Percentiles rank a stretch among this genome's conserved stretches.
These are phyloP conservation scores for Trichosurus vulpecula DNA, from an alignment of 2,797 vertebrate genomes.

Conservation along the genomic window DNA sequence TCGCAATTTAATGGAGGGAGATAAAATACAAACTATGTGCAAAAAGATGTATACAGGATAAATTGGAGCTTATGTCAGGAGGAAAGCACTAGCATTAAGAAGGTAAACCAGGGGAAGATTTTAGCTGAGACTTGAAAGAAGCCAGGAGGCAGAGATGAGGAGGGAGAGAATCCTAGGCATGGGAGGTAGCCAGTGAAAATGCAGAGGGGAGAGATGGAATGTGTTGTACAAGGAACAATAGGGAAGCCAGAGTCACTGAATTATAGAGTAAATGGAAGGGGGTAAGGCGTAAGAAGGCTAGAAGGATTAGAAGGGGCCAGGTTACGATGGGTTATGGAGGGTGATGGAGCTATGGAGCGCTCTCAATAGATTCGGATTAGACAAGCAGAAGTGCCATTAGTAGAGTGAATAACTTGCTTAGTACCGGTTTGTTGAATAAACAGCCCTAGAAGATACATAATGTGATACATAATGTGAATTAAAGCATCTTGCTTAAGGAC, in stretches of 20 bases:
- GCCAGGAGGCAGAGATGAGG: not conserved
- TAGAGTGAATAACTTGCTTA: not conserved
- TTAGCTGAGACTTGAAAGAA: not conserved
- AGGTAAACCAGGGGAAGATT: not conserved
- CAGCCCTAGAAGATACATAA: not conserved
- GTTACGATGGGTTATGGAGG: not conserved
- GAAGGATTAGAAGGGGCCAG: not conserved
- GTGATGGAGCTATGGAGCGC: constrained; percentile 8
- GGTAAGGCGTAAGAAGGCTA: not conserved
- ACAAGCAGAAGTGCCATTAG: not conserved
- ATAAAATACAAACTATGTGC: not conserved
- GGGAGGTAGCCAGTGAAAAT: not conserved
- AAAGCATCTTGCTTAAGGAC: not conserved
- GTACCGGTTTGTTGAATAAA: not conserved
- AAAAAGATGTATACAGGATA: not conserved
- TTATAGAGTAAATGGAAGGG: not conserved
- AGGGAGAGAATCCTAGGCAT: not conserved
- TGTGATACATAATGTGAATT: not conserved
- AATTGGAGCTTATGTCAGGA: not conserved
- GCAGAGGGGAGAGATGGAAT: not conserved
- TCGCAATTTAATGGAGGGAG: not conserved
- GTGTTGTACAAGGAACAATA: not conserved
- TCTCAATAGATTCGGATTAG: not conserved
- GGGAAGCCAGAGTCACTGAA: not conserved
- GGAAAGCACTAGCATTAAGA: not conserved